Conservation (phyloP, 2,797 vertebrate species). For the Acanthis flammea region DNA sequence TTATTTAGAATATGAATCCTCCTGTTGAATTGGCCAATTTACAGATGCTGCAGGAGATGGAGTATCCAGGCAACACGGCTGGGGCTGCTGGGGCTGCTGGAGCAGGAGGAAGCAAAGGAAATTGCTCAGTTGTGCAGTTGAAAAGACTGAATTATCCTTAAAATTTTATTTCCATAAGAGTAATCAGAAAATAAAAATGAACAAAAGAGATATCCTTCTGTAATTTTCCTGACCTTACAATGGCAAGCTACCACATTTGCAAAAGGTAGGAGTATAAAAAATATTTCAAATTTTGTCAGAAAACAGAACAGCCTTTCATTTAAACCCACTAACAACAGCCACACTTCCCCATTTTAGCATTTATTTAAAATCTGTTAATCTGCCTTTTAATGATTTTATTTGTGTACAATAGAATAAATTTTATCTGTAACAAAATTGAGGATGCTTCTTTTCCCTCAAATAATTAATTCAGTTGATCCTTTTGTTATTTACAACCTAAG, state of each 20-base stretch:
- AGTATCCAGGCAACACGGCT: conserved; percentile 66
- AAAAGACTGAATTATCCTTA: conserved; percentile 29
- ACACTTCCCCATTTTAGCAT: background rate
- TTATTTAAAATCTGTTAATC: background rate
- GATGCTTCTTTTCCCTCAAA: background rate
- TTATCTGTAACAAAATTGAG: background rate
- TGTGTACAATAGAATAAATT: background rate
- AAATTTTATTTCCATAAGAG: conserved; percentile 10
- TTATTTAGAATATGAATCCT: conserved; percentile 32
- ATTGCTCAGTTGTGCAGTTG: conserved; percentile 2
- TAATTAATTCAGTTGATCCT: background rate
- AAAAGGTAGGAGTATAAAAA: background rate
- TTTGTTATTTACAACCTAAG: background rate
- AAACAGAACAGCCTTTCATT: background rate
- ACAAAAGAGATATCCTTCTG: background rate
- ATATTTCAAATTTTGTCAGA: background rate
- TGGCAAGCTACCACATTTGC: background rate
- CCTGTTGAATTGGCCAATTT: conserved; percentile 59
- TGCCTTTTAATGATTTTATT: background rate
- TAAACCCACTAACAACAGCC: background rate
- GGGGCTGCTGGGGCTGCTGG: conserved; percentile 2
- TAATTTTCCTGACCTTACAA: background rate
- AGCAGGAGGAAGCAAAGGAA: conserved; percentile 51
- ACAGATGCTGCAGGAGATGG: conserved; percentile 56
- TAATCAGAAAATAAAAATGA: background rate